A percentile compares a stretch with the other conserved stretches of the same genome.
phyloP scores from a whole-genome alignment of 2,888 invertebrate species.

The Azorinus chamasolen region DNA sequence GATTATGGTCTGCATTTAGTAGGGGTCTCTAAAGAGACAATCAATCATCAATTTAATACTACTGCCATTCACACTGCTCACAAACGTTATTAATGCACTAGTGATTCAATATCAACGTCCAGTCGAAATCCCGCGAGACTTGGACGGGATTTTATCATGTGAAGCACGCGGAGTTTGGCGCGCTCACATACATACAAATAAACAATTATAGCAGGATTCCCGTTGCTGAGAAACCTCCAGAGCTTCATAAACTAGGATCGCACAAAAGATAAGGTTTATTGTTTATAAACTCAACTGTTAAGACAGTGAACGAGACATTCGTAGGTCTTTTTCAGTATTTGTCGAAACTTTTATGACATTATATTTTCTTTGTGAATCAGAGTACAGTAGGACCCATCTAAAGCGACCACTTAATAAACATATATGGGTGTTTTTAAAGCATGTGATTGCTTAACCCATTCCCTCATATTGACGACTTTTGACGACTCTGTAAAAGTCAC shows the following conservation, averaged over 20 bases:
- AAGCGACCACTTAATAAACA: no score
- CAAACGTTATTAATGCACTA: slow-evolving; percentile 72
- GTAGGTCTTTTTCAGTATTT: no score
- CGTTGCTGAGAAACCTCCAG: slow-evolving; percentile 23
- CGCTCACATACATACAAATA: slow-evolving; percentile 67
- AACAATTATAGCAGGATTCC: slow-evolving; percentile 41
- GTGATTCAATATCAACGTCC: slow-evolving; percentile 66
- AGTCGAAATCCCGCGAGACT: slow-evolving; percentile 63
- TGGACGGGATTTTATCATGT: slow-evolving; percentile 58
- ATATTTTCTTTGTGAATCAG: no score
- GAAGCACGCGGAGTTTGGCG: slow-evolving; percentile 46
- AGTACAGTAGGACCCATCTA: no score
- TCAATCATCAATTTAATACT: slow-evolving; percentile 75
- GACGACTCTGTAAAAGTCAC: no score
- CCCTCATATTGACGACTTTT: no score
- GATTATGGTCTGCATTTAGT: slow-evolving; percentile 75
- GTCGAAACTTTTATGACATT: no score
- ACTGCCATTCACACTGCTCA: slow-evolving; percentile 67
- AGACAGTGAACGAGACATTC: no score
- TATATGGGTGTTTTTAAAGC: no score
- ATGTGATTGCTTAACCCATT: no score
- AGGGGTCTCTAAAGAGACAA: slow-evolving; percentile 68
- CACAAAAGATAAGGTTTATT: slow-evolving; percentile 50
- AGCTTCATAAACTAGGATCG: slow-evolving; percentile 29
- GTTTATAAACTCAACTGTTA: slow-evolving; percentile 58